These are phyloP conservation scores for Oxygymnocypris stewartii DNA, from an alignment of 2,113 vertebrate species.

Conservation along the genomic window DNA sequence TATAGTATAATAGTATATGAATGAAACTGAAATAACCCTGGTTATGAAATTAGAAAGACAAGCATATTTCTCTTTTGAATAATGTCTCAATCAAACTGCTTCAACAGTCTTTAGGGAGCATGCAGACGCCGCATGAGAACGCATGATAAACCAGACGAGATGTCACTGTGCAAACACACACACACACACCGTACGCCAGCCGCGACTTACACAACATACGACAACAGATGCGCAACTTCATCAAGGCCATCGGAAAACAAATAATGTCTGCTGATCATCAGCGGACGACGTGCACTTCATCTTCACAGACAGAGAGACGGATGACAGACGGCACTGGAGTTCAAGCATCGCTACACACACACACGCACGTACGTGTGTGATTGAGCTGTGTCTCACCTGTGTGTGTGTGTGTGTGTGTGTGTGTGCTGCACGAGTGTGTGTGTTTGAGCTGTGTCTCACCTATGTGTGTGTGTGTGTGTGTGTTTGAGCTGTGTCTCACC, in stretches of 20 bases:
- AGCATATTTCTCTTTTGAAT: too few relatives aligned
- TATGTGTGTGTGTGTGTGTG: too few relatives aligned
- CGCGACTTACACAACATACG: background rate
- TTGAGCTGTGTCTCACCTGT: constrained; percentile 80
- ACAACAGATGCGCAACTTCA: background rate
- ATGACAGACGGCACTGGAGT: background rate
- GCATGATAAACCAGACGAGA: background rate
- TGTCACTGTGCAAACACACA: too few relatives aligned
- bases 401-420: background rate
- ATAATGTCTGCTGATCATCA: background rate
- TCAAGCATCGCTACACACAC: too few relatives aligned
- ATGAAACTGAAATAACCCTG: too few relatives aligned
- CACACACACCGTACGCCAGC: background rate
- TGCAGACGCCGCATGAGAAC: background rate
- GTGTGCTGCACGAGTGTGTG: too few relatives aligned
- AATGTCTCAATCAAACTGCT: background rate
- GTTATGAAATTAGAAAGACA: too few relatives aligned
- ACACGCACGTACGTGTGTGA: too few relatives aligned
- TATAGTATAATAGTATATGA: background rate
- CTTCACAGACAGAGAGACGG: background rate
- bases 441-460: too few relatives aligned
- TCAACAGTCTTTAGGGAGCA: background rate
- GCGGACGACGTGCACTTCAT: background rate
- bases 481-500: too few relatives aligned
- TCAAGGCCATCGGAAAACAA: constrained; percentile 17